phyloP scores from a whole-genome alignment of 2,797 vertebrate species.

The Anguilla marmorata region DNA sequence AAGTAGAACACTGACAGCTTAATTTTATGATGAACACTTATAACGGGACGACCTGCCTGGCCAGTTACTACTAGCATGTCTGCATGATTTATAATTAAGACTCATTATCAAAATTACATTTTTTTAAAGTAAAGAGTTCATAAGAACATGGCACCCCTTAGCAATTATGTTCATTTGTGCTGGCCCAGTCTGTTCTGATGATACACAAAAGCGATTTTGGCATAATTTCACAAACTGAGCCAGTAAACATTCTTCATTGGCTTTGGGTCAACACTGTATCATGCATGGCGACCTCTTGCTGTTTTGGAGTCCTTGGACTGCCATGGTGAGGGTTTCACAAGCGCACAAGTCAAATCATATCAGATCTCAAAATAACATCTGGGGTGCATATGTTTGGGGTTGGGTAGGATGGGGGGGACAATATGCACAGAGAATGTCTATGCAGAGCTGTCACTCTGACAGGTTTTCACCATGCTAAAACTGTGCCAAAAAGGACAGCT shows the following conservation, averaged over 20 bases:
- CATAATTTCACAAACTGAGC: neutral
- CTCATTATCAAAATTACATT: neutral
- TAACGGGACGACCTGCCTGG: slow-evolving; percentile 27
- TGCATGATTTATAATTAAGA: neutral
- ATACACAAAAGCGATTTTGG: neutral
- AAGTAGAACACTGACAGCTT: neutral
- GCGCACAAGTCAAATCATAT: slow-evolving; percentile 49
- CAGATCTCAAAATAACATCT: slow-evolving; percentile 59
- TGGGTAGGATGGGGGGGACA: slow-evolving; percentile 30
- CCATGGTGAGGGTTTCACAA: slow-evolving; percentile 40
- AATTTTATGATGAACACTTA: slow-evolving; percentile 20
- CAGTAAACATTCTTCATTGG: neutral
- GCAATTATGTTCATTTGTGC: neutral
- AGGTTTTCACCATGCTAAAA: slow-evolving; percentile 1
- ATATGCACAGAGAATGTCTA: neutral
- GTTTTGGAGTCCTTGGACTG: slow-evolving; percentile 40
- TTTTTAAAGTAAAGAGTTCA: neutral
- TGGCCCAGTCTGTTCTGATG: neutral
- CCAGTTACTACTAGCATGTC: slow-evolving; percentile 7
- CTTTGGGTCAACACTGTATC: slow-evolving; percentile 25
- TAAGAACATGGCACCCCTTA: neutral
- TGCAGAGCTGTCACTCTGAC: slow-evolving; percentile 19
- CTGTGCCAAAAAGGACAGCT: slow-evolving; percentile 37
- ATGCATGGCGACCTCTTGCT: slow-evolving; percentile 38
- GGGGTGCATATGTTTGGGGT: slow-evolving; percentile 62